Evolutionary conservation across 2,113 vertebrate species (phyloP).

Genomic region (Pholis gunnellus): DNA sequence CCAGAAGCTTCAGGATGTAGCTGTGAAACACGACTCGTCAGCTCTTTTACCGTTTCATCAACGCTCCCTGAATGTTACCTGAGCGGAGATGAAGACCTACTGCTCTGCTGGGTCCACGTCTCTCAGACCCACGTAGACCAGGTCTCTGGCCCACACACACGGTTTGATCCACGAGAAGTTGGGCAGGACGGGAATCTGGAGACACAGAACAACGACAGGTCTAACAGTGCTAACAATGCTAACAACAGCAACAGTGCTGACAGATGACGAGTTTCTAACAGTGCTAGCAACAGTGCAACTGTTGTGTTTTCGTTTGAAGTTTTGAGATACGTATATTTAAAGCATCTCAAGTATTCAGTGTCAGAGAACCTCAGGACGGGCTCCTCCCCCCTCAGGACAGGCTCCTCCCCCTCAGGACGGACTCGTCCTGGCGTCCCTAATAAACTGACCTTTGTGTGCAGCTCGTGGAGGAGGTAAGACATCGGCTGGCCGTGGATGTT

Average conservation of each 20-base stretch:
- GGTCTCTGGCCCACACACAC: constrained; percentile 77
- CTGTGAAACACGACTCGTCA: constrained; percentile 46
- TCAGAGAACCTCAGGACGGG: too few relatives aligned
- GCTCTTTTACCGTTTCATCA: neutral
- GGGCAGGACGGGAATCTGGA: constrained; percentile 71
- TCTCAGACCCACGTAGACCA: constrained; percentile 85
- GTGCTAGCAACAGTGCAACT: too few relatives aligned
- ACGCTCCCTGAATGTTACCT: neutral
- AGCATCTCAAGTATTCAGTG: too few relatives aligned
- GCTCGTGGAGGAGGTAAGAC: constrained; percentile 82
- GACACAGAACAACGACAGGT: neutral
- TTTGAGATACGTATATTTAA: too few relatives aligned
- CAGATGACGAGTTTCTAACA: too few relatives aligned
- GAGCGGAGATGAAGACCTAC: constrained; percentile 55
- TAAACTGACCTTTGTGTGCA: constrained; percentile 67
- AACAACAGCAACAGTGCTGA: too few relatives aligned
- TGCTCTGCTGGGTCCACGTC: constrained; percentile 85
- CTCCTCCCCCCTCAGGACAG: too few relatives aligned
- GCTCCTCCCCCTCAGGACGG: too few relatives aligned
- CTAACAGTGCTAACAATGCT: too few relatives aligned
- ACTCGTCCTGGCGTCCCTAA: too few relatives aligned
- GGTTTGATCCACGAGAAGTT: constrained; percentile 84
- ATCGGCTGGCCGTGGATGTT: constrained; percentile 85
- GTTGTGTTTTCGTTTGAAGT: too few relatives aligned
- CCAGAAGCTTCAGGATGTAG: constrained; percentile 80